Evolutionary conservation across 2,113 vertebrate genomes (phyloP).

Genomic region (Pollimyrus isidori): DNA sequence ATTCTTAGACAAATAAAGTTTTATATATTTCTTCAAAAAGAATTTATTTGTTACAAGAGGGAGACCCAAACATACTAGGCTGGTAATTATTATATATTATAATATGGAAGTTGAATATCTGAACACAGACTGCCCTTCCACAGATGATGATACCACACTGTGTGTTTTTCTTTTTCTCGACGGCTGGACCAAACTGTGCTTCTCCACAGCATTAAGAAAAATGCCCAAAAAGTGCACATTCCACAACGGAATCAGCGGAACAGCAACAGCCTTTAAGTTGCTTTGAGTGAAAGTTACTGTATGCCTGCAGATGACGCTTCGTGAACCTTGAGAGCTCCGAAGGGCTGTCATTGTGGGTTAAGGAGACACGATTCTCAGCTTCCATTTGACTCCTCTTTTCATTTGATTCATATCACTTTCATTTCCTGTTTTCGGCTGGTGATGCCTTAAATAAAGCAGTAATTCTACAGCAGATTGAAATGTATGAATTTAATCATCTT

Average conservation of each 20-base stretch:
- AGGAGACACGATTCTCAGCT: not conserved
- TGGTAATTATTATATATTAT: not conserved
- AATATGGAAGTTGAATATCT: not conserved
- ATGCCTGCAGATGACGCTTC: not conserved
- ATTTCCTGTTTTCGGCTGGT: not conserved
- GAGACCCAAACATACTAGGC: not conserved
- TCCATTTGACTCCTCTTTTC: not conserved
- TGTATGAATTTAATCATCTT: not conserved
- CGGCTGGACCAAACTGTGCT: not conserved
- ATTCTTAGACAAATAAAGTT: not conserved
- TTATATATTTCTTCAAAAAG: not conserved
- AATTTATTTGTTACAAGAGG: not conserved
- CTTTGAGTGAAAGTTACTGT: not conserved
- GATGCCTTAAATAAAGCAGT: not conserved
- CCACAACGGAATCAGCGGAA: not conserved
- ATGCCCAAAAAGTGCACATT: not conserved
- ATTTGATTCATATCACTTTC: not conserved
- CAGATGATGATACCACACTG: not conserved
- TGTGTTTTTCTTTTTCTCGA: not conserved
- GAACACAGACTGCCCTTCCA: not conserved
- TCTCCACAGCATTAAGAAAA: not conserved
- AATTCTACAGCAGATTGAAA: not conserved
- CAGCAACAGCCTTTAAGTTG: not conserved
- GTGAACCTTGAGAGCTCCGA: not conserved
- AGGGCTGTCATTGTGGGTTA: not conserved